Evolutionary conservation across 2,113 vertebrate species (phyloP).

Genomic region (Pseudorhombus dupliciocellatus): DNA sequence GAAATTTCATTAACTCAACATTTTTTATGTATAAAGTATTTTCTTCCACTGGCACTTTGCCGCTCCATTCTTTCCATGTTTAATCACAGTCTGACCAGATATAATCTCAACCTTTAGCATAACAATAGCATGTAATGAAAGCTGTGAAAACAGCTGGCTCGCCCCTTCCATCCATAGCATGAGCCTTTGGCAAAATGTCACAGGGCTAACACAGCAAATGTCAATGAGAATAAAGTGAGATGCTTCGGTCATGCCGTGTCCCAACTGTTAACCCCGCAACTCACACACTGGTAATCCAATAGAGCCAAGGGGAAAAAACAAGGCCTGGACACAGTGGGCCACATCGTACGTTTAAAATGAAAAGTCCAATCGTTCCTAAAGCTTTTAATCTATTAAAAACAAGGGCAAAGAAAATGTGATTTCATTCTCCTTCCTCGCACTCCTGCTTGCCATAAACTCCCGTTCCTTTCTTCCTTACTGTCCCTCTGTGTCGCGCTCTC

Average conservation of each 20-base stretch:
- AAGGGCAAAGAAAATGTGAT: slow-evolving; percentile 72
- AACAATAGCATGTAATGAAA: slow-evolving; percentile 38
- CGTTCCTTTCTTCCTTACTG: not conserved
- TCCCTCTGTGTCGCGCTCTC: not conserved
- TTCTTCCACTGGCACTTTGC: slow-evolving; percentile 27
- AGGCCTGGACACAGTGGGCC: not conserved
- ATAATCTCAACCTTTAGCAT: slow-evolving; percentile 43
- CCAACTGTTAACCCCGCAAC: slow-evolving; percentile 31
- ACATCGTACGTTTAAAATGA: slow-evolving; percentile 65
- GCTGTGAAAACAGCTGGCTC: slow-evolving; percentile 46
- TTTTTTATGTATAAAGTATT: slow-evolving; percentile 14
- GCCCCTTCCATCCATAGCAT: not conserved
- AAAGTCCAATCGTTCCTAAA: slow-evolving; percentile 70
- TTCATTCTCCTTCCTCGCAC: slow-evolving; percentile 35
- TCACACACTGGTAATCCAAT: slow-evolving; percentile 63
- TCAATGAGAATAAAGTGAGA: slow-evolving; percentile 9
- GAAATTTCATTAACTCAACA: slow-evolving; percentile 20
- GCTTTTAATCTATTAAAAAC: slow-evolving; percentile 78
- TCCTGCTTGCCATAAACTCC: slow-evolving; percentile 7
- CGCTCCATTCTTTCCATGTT: slow-evolving; percentile 47
- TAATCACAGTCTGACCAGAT: slow-evolving; percentile 44
- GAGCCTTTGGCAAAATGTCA: slow-evolving; percentile 23
- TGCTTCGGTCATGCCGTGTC: slow-evolving; percentile 8
- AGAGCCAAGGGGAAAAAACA: slow-evolving; percentile 6
- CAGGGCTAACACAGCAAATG: not conserved